phyloP scores from a whole-genome alignment of 2,113 vertebrate species.

The Asarcornis scutulata region DNA sequence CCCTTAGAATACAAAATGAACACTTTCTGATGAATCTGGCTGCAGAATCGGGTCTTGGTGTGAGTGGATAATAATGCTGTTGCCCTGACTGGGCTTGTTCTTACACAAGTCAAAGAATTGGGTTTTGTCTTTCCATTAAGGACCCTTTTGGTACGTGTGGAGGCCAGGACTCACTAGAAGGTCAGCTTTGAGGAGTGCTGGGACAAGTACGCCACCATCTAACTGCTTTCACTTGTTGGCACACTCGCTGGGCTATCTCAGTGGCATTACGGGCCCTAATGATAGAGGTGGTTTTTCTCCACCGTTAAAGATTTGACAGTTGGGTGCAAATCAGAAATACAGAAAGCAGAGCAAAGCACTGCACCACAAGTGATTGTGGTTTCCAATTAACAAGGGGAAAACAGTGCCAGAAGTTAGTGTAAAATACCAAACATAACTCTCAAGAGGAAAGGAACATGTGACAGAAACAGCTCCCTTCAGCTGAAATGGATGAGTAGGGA shows the following conservation, averaged over 20 bases:
- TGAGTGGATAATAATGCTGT: neutral
- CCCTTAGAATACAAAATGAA: neutral
- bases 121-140: neutral
- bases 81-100: neutral
- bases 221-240: neutral
- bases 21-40: neutral
- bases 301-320: neutral
- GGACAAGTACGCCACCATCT: neutral
- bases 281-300: neutral
- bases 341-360: conserved; percentile 6
- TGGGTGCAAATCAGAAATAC: neutral
- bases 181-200: neutral
- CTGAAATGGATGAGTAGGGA: conserved; percentile 18
- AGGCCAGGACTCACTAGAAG: neutral
- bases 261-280: neutral
- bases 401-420: neutral
- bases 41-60: neutral
- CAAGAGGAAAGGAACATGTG: conserved; percentile 29
- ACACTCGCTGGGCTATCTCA: neutral
- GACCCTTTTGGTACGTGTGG: neutral
- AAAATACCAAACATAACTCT: conserved; percentile 29
- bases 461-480: conserved; percentile 27
- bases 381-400: conserved; percentile 42
- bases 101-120: neutral
- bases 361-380: neutral